Evolutionary conservation across 1,140 invertebrate genomes (phyloP), one percentile per base, ranked within the genome.

Genomic region (Chrysoperla carnea): DNA sequence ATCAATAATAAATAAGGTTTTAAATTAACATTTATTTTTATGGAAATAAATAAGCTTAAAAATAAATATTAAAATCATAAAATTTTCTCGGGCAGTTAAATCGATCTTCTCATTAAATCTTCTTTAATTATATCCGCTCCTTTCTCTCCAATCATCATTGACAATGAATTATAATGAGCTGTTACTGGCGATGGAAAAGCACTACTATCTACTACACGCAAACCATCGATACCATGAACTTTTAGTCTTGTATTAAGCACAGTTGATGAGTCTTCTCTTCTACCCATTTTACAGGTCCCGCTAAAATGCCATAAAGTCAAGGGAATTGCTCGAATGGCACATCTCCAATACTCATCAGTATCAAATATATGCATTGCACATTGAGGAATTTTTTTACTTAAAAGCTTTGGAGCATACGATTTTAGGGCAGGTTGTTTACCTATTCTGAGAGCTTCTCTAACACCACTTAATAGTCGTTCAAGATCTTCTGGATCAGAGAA

Each of bases 201-300:
- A 42, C 55, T 53, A 48, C 60, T 58, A 49, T 71, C 69, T 0
- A 56, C 61, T 4, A 71, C 62, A 43, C 69, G 53, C n/a, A 71
- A 48, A 14, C 57, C 56, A n/a, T 58, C 31, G 5, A 72, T 42
- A 1, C 67, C 68, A 29, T 54, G 45, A n/a, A 72, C 69, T 13
- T 50, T 48, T 11, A 64, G 53, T 27, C 57, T 42, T 4, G 59
- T 60, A 46, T 74, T 67, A 14, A 67, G 53, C 31, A 67, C 63
- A 6, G 72, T 59, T 6, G 48, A 53, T 4, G 42, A 14, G 48
- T 72, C 69, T 0, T 46, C 17, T 8, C 8, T 13, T 0, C 59
- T 54, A 9, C 73, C 73, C 73, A 76, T 76, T 54, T 67, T 71
- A 47, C 68, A 69, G 6, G 69, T 70, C 0, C 72, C 68, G 0